Conservation (phyloP, 2,113 vertebrate species). For the Dicerorhinus sumatrensis region DNA sequence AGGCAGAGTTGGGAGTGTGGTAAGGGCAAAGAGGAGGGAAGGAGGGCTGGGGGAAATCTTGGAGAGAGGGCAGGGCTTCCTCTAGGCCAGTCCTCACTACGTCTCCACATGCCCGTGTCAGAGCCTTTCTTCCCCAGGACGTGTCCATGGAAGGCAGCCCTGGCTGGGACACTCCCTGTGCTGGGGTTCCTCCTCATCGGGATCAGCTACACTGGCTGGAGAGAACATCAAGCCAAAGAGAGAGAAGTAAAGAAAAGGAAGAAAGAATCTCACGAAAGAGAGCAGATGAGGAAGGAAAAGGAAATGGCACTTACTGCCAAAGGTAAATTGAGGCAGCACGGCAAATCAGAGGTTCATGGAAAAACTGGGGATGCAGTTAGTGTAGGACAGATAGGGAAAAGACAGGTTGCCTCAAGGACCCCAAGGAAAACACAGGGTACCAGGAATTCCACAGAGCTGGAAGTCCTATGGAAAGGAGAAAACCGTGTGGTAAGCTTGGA, state of each 20-base stretch:
- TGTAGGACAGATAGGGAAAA: not conserved
- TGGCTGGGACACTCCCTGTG: not conserved
- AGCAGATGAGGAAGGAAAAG: not conserved
- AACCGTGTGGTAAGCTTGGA: not conserved
- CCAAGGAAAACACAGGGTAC: not conserved
- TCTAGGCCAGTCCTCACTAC: not conserved
- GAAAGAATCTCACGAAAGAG: not conserved
- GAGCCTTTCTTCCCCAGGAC: constrained; percentile 65
- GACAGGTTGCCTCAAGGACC: not conserved
- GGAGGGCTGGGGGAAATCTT: too few relatives aligned
- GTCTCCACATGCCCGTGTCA: not conserved
- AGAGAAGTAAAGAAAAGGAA: not conserved
- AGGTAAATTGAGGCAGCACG: not conserved
- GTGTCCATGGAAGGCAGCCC: constrained; percentile 42
- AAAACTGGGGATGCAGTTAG: not conserved
- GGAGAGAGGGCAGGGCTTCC: not conserved
- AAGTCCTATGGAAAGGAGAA: not conserved
- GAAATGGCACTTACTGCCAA: accelerated
- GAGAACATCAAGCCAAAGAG: not conserved
- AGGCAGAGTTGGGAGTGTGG: not conserved
- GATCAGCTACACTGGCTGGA: constrained; percentile 8
- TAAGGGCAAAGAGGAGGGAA: accelerated
- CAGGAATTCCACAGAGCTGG: not conserved
- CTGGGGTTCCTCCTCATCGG: not conserved
- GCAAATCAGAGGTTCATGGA: not conserved